These are phyloP conservation scores for Psylliodes chrysocephalus DNA, from an alignment of 2,888 invertebrate genomes.

Conservation along the genomic window DNA sequence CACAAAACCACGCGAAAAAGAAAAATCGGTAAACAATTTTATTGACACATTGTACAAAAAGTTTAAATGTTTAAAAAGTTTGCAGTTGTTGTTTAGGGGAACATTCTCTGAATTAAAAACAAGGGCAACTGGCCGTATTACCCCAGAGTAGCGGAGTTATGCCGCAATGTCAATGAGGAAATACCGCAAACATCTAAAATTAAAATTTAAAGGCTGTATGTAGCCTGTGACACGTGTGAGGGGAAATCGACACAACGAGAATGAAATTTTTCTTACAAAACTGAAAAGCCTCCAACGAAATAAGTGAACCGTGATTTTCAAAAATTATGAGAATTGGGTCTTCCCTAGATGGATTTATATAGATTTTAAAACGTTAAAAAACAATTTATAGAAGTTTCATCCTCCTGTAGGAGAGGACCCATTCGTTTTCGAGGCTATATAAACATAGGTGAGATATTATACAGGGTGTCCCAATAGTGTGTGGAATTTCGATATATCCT, in stretches of 20 bases:
- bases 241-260: constrained; percentile 41
- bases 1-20: too few relatives aligned
- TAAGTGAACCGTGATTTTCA: constrained; percentile 54
- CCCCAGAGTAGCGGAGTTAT: too few relatives aligned
- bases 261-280: constrained; percentile 46
- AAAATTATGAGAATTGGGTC: constrained; percentile 51
- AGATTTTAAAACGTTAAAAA: neutral
- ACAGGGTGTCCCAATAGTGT: too few relatives aligned
- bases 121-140: too few relatives aligned
- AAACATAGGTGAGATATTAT: constrained; percentile 65
- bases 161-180: too few relatives aligned
- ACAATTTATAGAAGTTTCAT: constrained; percentile 54
- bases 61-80: too few relatives aligned
- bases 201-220: neutral
- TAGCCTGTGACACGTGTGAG: constrained; percentile 43
- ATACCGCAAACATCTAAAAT: too few relatives aligned
- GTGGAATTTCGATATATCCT: too few relatives aligned
- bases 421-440: constrained; percentile 63
- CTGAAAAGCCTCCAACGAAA: constrained; percentile 47
- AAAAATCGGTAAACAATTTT: too few relatives aligned
- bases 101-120: too few relatives aligned
- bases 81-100: too few relatives aligned
- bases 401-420: constrained; percentile 58
- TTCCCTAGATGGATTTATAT: constrained; percentile 43
- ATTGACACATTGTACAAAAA: too few relatives aligned